Percentiles rank a stretch among this genome's conserved stretches.
These are phyloP conservation scores for Euthynnus affinis DNA, from an alignment of 2,797 vertebrate species.

Conservation along the genomic window DNA sequence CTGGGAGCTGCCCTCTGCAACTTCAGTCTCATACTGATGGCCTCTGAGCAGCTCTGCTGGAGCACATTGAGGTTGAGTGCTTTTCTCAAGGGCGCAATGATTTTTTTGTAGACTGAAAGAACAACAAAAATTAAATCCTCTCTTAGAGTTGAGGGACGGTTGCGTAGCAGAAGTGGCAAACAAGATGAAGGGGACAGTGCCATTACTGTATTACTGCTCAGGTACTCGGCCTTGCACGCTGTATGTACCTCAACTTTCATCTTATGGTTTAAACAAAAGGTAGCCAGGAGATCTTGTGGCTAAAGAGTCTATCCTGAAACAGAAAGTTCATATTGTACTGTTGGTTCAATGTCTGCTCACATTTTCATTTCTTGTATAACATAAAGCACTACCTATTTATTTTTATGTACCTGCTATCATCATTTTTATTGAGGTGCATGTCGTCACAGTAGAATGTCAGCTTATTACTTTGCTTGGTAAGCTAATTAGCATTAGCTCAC, in stretches of 20 bases:
- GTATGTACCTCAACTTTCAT: constrained; percentile 26
- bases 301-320: constrained; percentile 13
- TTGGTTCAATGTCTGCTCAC: constrained; percentile 8
- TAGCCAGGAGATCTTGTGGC: constrained; percentile 21
- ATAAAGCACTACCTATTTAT: background rate
- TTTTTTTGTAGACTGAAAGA: constrained; percentile 42
- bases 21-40: constrained; percentile 26
- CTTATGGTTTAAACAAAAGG: constrained; percentile 43
- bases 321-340: background rate
- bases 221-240: constrained; percentile 20
- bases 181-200: constrained; percentile 48
- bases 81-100: constrained; percentile 41
- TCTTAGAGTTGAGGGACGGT: constrained; percentile 26
- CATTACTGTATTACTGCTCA: constrained; percentile 17
- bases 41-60: constrained; percentile 34
- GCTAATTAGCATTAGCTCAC: background rate
- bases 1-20: constrained; percentile 39
- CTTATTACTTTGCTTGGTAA: too few species aligned
- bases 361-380: constrained; percentile 17
- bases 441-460: background rate
- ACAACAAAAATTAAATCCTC: constrained; percentile 55
- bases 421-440: background rate
- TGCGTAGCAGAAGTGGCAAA: constrained; percentile 31
- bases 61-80: constrained; percentile 38
- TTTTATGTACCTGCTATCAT: background rate